A percentile compares a stretch with the other conserved stretches of the same genome.
Evolutionary conservation across 2,888 invertebrate genomes (phyloP).

Genomic region (Linnaemya tessellans): DNA sequence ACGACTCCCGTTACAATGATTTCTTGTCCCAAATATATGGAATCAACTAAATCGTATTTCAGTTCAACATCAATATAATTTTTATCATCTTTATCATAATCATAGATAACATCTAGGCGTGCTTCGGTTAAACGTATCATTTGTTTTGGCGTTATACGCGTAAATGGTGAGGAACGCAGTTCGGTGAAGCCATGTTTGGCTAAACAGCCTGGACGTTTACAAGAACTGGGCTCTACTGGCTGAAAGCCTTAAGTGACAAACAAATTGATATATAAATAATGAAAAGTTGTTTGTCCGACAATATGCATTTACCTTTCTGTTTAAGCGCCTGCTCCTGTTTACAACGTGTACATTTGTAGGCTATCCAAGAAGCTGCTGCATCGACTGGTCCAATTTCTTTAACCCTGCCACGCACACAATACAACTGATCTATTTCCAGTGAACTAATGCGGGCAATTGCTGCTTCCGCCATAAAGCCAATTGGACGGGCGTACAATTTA

Average conservation of each 20-base stretch:
- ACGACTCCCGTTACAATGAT: slow-evolving; percentile 94
- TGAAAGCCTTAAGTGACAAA: slow-evolving; percentile 66
- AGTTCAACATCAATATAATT: slow-evolving; percentile 92
- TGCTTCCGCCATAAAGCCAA: slow-evolving; percentile 87
- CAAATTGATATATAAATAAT: not conserved
- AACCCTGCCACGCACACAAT: slow-evolving; percentile 93
- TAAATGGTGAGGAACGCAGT: slow-evolving; percentile 87
- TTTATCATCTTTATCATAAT: slow-evolving; percentile 86
- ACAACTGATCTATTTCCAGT: slow-evolving; percentile 87
- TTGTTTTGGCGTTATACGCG: slow-evolving; percentile 91
- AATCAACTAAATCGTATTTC: slow-evolving; percentile 91
- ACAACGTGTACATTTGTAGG: slow-evolving; percentile 84
- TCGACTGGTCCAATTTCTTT: slow-evolving; percentile 90
- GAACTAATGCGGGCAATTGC: slow-evolving; percentile 80
- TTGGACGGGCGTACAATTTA: slow-evolving; percentile 84
- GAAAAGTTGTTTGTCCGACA: not conserved
- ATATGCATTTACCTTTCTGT: slow-evolving; percentile 82
- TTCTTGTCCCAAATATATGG: slow-evolving; percentile 94
- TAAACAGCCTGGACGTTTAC: slow-evolving; percentile 76
- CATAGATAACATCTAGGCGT: slow-evolving; percentile 79
- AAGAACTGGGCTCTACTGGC: slow-evolving; percentile 75
- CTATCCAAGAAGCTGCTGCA: slow-evolving; percentile 89
- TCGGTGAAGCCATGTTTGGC: slow-evolving; percentile 85
- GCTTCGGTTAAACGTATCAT: slow-evolving; percentile 92
- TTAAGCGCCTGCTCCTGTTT: slow-evolving; percentile 86